Evolutionary conservation across 2,797 vertebrate genomes (phyloP), one percentile per base, ranked within the genome.

Genomic region (Halcyon badia): DNA sequence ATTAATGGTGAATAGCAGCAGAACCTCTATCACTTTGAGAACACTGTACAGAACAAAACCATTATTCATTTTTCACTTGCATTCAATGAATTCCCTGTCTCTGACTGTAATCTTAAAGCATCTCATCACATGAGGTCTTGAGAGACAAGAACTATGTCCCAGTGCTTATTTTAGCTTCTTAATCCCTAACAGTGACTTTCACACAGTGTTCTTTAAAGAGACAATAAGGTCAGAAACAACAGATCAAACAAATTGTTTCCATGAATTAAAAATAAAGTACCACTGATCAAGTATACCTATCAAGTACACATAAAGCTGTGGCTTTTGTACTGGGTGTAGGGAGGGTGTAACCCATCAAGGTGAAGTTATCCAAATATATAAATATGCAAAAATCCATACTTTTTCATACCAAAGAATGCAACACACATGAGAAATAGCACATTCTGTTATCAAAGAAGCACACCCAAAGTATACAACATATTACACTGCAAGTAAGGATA

Each of bases 51-150:
- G 91, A 95, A 95, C 94, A 97, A 95, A 97, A 70, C 26, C 85
- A 95, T 94, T 89, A 95, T 12, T 95, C 95, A 94, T 69, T 95
- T 92, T 94, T 48, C 89, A 76, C 89, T 91, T 75, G 62, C 51
- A 89, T 84, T 90, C 91, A 81, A 72, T 48, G 66, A 92, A 93
- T 84, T 91, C 73, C 35, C 57, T 21, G n/a, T 65, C 79, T 93
- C 85, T 70, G 78, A 20, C 85, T 88, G 66, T 76, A 87, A 79
- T 90, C 72, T 95, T 90, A 87, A 54, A 95, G 83, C 51, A 96
- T 65, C 84, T 89, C 65, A 89, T 57, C 93, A 95, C 2, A 0
- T 83, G 91, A 94, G 35, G 51, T 72, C 89, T 95, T 89, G 70
- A 91, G 94, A 93, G 91, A 91, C 70, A 94, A 91, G 79, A 93